Evolutionary conservation across 2,113 vertebrate species (phyloP).

Genomic region (Plecotus auritus): DNA sequence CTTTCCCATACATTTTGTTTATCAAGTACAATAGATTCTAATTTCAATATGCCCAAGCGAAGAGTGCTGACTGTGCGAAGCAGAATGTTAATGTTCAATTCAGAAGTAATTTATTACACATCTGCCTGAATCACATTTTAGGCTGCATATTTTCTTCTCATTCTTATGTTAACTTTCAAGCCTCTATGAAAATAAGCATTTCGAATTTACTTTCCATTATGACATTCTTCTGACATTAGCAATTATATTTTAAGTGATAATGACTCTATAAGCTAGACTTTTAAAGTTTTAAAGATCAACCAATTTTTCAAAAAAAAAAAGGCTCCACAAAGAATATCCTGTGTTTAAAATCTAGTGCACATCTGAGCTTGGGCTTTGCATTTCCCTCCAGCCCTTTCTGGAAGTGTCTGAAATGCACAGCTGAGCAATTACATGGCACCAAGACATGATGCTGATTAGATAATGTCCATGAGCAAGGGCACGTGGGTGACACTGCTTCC

Average conservation of each 20-base stretch:
- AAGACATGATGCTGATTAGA: background rate
- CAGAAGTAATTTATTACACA: conserved; percentile 27
- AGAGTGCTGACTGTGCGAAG: conserved; percentile 6
- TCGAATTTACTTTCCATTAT: conserved; percentile 41
- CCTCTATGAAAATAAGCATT: conserved; percentile 42
- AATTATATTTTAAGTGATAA: conserved; percentile 52
- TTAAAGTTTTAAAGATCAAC: conserved; percentile 22
- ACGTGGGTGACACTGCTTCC: background rate
- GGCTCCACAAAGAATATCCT: background rate
- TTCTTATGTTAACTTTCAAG: conserved; percentile 29
- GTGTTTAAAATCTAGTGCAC: background rate
- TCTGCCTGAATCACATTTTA: conserved; percentile 1
- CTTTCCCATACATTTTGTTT: conserved; percentile 33
- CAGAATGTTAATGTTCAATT: conserved; percentile 43
- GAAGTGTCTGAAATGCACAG: background rate
- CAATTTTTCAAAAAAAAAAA: background rate
- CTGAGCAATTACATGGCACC: background rate
- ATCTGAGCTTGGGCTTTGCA: background rate
- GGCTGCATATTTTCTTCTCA: background rate
- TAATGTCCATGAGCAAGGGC: background rate
- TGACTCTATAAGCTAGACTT: conserved; percentile 19
- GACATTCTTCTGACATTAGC: conserved; percentile 33
- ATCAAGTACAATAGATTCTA: conserved; percentile 25
- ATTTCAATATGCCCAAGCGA: background rate
- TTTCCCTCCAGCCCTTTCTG: background rate